phyloP scores from a whole-genome alignment of 2,113 vertebrate species.

The Lichenostomus cassidix region DNA sequence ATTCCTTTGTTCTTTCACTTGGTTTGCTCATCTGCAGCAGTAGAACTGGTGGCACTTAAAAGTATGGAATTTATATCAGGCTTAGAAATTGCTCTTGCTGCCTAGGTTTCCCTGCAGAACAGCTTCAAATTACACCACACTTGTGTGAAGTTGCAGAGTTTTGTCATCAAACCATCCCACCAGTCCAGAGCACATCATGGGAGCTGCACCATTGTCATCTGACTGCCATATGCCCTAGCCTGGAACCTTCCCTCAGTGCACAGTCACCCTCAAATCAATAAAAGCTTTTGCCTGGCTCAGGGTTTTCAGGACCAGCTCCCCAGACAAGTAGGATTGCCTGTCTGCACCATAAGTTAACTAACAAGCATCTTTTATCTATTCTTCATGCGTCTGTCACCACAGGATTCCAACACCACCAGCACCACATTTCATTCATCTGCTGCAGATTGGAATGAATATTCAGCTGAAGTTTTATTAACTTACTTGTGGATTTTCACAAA shows the following conservation, averaged over 20 bases:
- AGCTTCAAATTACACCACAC: neutral
- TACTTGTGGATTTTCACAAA: neutral
- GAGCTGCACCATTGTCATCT: neutral
- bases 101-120: neutral
- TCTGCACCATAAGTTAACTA: neutral
- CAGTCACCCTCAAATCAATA: neutral
- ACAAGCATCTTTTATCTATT: neutral
- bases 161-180: neutral
- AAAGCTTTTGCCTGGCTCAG: neutral
- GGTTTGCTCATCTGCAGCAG: neutral
- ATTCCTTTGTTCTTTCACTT: neutral
- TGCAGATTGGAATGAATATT: neutral
- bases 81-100: conserved; percentile 6
- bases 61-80: conserved; percentile 20
- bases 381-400: neutral
- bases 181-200: neutral
- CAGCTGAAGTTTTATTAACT: neutral
- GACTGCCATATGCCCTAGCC: conserved; percentile 39
- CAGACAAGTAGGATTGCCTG: neutral
- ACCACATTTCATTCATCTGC: neutral
- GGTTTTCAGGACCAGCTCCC: neutral
- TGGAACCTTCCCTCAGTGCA: neutral
- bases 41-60: neutral
- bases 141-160: neutral
- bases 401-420: neutral